Evolutionary conservation across 1,140 invertebrate species (phyloP).

Genomic region (Agraylea sexmaculata): DNA sequence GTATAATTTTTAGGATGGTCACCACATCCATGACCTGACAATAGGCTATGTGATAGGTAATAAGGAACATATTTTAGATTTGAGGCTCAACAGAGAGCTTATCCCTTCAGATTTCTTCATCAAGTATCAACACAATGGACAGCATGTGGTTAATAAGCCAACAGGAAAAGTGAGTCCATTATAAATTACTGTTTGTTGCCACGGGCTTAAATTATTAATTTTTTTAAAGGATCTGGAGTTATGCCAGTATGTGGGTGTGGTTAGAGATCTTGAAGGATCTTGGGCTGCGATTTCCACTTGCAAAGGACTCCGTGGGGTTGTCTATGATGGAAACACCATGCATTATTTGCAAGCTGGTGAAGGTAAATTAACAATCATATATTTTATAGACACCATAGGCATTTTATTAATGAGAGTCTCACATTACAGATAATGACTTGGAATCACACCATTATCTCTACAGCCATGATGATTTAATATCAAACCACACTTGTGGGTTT

Average conservation of each 20-base stretch:
- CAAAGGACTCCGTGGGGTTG: constrained; percentile 61
- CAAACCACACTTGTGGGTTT: constrained; percentile 59
- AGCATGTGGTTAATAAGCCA: constrained; percentile 48
- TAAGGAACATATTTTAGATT: constrained; percentile 54
- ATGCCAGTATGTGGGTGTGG: constrained; percentile 74
- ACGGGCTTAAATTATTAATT: constrained; percentile 9
- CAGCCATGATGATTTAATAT: constrained; percentile 53
- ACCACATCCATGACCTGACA: constrained; percentile 56
- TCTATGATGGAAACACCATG: constrained; percentile 65
- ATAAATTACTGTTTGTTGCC: constrained; percentile 7
- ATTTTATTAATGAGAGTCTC: constrained; percentile 3
- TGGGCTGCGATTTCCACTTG: constrained; percentile 84
- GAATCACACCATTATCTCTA: constrained; percentile 51
- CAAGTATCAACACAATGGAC: constrained; percentile 56
- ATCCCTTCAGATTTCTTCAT: constrained; percentile 62
- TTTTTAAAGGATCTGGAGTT: constrained; percentile 54
- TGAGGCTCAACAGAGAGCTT: constrained; percentile 65
- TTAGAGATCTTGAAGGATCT: constrained; percentile 56
- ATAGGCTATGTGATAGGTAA: constrained; percentile 55
- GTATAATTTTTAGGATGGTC: constrained; percentile 44
- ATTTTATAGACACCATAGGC: neutral
- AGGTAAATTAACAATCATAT: constrained; percentile 22
- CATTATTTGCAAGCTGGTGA: constrained; percentile 57
- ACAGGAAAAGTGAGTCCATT: constrained; percentile 44
- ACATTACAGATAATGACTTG: constrained; percentile 32